These are phyloP conservation scores for Zaprionus vittiger DNA, from an alignment of 1,140 invertebrate species.

Conservation along the genomic window DNA sequence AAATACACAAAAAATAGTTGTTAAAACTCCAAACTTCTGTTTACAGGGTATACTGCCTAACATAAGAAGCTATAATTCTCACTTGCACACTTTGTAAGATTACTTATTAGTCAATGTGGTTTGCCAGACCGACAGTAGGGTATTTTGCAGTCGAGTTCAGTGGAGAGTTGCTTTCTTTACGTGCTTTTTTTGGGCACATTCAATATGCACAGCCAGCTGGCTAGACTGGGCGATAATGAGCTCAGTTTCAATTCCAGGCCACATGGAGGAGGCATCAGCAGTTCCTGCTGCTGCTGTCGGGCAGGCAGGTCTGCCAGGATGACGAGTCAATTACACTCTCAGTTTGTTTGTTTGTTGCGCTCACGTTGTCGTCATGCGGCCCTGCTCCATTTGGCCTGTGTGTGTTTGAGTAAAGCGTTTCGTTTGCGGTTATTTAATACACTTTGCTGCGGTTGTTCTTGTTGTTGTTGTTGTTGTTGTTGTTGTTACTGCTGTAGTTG, in stretches of 20 bases:
- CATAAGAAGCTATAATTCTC: too few relatives aligned
- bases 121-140: not conserved
- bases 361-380: slow-evolving; percentile 44
- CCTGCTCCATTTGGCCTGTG: slow-evolving; percentile 32
- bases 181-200: slow-evolving; percentile 17
- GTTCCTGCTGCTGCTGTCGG: not conserved
- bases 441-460: slow-evolving; percentile 52
- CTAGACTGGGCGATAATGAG: slow-evolving; percentile 55
- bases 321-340: slow-evolving; percentile 70
- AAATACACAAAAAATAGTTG: too few relatives aligned
- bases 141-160: too few relatives aligned
- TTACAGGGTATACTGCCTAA: too few relatives aligned
- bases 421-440: slow-evolving; percentile 81
- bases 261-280: not conserved
- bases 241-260: slow-evolving; percentile 8
- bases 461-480: not conserved
- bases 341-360: slow-evolving; percentile 47
- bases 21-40: too few relatives aligned
- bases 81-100: too few relatives aligned
- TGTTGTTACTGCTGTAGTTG: not conserved
- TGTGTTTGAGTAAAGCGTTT: slow-evolving; percentile 69
- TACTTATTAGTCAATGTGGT: too few relatives aligned
- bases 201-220: slow-evolving; percentile 62
- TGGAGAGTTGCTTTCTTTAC: not conserved
- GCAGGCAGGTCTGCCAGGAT: slow-evolving; percentile 1